Conservation (phyloP, 2,888 invertebrate genomes). For the Melanostoma scalare region DNA sequence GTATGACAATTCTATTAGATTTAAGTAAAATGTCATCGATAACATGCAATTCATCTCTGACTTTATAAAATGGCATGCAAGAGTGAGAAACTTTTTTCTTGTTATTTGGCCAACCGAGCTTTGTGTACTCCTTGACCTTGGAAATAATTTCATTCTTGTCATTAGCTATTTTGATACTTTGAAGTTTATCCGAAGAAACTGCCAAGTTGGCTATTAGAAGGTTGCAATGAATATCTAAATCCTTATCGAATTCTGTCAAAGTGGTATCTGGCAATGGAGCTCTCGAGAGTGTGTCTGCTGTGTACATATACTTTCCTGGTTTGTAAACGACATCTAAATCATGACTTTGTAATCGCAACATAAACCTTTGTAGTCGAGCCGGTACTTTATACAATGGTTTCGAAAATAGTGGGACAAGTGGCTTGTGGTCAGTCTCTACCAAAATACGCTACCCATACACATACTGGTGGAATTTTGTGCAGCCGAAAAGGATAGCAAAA, state of each 20-base stretch:
- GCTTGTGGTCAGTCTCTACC: slow-evolving; percentile 14
- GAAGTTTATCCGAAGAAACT: not conserved
- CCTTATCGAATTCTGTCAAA: not conserved
- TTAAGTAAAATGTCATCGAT: not conserved
- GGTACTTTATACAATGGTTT: slow-evolving; percentile 21
- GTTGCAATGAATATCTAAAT: not conserved
- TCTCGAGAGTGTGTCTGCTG: slow-evolving; percentile 14
- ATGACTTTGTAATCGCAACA: slow-evolving; percentile 8
- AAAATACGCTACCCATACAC: slow-evolving; percentile 1
- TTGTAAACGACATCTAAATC: slow-evolving; percentile 7
- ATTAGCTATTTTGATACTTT: slow-evolving; percentile 1
- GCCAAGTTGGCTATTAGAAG: slow-evolving; percentile 4
- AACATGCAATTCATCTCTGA: slow-evolving; percentile 22
- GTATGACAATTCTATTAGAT: slow-evolving; percentile 37
- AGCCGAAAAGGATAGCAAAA: slow-evolving; percentile 8
- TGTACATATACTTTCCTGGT: slow-evolving; percentile 11
- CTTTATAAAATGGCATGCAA: slow-evolving; percentile 24
- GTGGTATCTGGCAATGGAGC: not conserved
- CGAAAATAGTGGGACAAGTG: slow-evolving; percentile 7
- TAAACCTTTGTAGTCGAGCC: slow-evolving; percentile 5
- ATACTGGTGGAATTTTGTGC: slow-evolving; percentile 15
- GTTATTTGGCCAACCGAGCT: slow-evolving; percentile 38
- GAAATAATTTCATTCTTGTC: slow-evolving; percentile 9
- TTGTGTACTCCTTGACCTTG: slow-evolving; percentile 9
- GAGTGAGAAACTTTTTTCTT: slow-evolving; percentile 18